A percentile compares a stretch with the other conserved stretches of the same genome.
Evolutionary conservation across 1,140 invertebrate genomes (phyloP).

Genomic region (Nasonia giraulti): DNA sequence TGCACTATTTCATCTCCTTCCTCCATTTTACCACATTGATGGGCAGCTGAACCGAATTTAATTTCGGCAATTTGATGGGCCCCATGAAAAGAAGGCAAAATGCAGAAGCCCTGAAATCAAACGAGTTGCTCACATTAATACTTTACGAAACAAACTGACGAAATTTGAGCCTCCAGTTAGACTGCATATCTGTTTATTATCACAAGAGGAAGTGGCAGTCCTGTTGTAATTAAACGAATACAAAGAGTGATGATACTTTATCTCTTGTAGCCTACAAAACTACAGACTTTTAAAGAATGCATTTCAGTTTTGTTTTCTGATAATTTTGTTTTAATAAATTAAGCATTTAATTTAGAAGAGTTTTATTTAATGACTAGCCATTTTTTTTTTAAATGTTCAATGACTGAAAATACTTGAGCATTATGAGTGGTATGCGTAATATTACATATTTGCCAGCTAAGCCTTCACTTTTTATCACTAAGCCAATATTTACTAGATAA

Average conservation of each 20-base stretch:
- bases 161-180: conserved; percentile 11
- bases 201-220: conserved; percentile 43
- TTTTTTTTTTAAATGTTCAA: too few relatives aligned
- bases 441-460: too few relatives aligned
- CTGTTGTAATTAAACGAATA: conserved; percentile 22
- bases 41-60: conserved; percentile 88
- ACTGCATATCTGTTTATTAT: conserved; percentile 38
- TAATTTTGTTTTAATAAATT: background rate
- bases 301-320: background rate
- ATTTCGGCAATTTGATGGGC: conserved; percentile 91
- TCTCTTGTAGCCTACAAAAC: conserved; percentile 23
- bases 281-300: background rate
- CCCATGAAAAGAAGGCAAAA: conserved; percentile 89
- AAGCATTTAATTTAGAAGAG: too few relatives aligned
- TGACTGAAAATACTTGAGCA: too few relatives aligned
- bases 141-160: conserved; percentile 12
- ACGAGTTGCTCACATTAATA: background rate
- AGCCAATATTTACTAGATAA: too few relatives aligned
- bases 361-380: too few relatives aligned
- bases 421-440: too few relatives aligned
- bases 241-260: conserved; percentile 16
- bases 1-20: conserved; percentile 95
- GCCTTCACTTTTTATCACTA: too few relatives aligned
- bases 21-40: conserved; percentile 92
- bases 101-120: conserved; percentile 83